phyloP scores from a whole-genome alignment of 2,797 vertebrate species.

The Phalanger gymnotis region DNA sequence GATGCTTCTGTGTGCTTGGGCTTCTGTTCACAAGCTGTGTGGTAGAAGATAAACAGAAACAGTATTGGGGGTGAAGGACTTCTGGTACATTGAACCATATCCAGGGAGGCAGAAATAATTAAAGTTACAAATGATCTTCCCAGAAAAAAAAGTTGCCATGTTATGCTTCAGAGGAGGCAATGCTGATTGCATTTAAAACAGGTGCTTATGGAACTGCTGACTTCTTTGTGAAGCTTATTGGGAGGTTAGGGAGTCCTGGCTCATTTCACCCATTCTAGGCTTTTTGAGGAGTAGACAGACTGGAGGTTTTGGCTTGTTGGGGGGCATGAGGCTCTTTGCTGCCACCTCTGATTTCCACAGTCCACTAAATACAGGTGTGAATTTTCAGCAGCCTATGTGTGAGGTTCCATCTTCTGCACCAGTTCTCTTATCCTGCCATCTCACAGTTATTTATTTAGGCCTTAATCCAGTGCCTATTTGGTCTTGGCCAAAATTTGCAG shows the following conservation, averaged over 20 bases:
- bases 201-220: conserved; percentile 62
- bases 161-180: conserved; percentile 25
- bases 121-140: conserved; percentile 67
- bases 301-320: conserved; percentile 24
- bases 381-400: conserved; percentile 38
- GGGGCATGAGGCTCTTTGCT: conserved; percentile 28
- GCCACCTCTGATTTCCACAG: conserved; percentile 11
- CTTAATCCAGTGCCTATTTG: conserved; percentile 24
- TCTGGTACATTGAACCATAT: conserved; percentile 79
- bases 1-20: conserved; percentile 62
- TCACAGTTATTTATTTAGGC: conserved; percentile 38
- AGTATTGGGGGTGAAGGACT: conserved; percentile 73
- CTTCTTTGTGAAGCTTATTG: conserved; percentile 61
- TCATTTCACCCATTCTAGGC: background rate
- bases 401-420: conserved; percentile 20
- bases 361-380: background rate
- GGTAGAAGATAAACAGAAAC: conserved; percentile 80
- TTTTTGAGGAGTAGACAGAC: conserved; percentile 41
- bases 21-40: conserved; percentile 68
- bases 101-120: conserved; percentile 73
- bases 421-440: conserved; percentile 36
- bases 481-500: conserved; percentile 5
- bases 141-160: conserved; percentile 72
- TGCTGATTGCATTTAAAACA: conserved; percentile 52
- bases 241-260: background rate